A percentile compares a stretch with the other conserved stretches of the same genome.
Evolutionary conservation across 2,888 invertebrate species (phyloP).

Genomic region (Lacanobia wlatinum): DNA sequence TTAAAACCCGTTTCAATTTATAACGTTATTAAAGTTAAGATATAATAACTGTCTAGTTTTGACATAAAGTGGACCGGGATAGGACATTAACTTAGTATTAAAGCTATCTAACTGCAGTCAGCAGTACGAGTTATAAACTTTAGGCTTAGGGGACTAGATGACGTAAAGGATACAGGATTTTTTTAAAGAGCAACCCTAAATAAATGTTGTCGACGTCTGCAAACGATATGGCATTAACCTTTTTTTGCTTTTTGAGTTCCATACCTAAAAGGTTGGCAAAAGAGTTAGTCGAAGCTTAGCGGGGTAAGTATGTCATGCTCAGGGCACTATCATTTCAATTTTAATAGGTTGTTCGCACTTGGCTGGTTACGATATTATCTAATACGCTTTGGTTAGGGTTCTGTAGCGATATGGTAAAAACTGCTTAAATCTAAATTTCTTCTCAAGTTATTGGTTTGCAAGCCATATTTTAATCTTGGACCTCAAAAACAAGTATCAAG

Average conservation of each 20-base stretch:
- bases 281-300: background rate
- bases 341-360: background rate
- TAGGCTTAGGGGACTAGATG: background rate
- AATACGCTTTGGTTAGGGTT: background rate
- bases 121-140: conserved; percentile 8
- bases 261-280: background rate
- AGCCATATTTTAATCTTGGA: background rate
- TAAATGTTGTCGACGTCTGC: background rate
- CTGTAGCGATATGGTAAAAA: background rate
- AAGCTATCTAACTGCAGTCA: conserved; percentile 19
- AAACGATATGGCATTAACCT: background rate
- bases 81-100: conserved; percentile 42
- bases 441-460: no score
- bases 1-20: conserved; percentile 59
- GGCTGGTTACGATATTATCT: background rate
- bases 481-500: conserved; percentile 13
- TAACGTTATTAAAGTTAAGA: conserved; percentile 52
- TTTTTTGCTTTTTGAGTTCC: background rate
- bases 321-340: background rate
- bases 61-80: conserved; percentile 46
- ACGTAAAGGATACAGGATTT: background rate
- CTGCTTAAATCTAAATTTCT: no score
- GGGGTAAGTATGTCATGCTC: background rate
- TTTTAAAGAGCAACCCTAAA: background rate
- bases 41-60: conserved; percentile 52